Base-by-base conservation (phyloP, 2,888 invertebrate species). In the Caenorhabditis sp. region DNA sequence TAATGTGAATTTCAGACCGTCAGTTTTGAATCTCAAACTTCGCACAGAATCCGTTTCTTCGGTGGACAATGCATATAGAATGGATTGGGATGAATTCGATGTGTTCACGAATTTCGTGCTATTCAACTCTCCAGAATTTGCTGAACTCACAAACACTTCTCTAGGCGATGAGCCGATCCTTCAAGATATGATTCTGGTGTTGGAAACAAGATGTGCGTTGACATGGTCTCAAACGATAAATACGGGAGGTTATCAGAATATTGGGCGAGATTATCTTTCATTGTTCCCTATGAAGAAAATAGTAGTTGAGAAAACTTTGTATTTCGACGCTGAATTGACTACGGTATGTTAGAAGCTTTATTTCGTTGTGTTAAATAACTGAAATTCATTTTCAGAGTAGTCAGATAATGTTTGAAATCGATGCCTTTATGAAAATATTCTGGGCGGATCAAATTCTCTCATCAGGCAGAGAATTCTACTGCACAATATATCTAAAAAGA, bases 61-160 rank as follows among this genome's bases (percentile, higher is more conserved):
- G 3, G 36, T 67, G 12, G 71, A 72, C 21, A 67, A 67, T 31
- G 67, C 67, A 14, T 63, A 67, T n/a, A 50, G 67, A 61, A 58
- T 67, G 20, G 67, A 67, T 31, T 72, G 71, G 71, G 71, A 72
- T 8, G 71, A 72, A 1, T 62, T 63, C 17, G 67, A 64, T 17
- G 57, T 72, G 7, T 64, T 72, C 53, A 61, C 59, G 1, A 64
- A 59, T 25, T 61, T 63, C 26, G 21, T 23, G 4, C 43, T 72
- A 1, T 67, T 56, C 54, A 72, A 66, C 27, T 53, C 50, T 14
- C 52, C 26, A 1, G 36, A 61, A 1, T 72, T 61, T 49, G 43
- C 58, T n/a, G 21, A 61, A 4, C 50, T 60, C 27, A 53, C 56
- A 8, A 63, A 67, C 12, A 52, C 60, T 7, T 57, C 61, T 21